These are phyloP conservation scores for Macropis europaea DNA, from an alignment of 2,888 invertebrate species.

Conservation along the genomic window DNA sequence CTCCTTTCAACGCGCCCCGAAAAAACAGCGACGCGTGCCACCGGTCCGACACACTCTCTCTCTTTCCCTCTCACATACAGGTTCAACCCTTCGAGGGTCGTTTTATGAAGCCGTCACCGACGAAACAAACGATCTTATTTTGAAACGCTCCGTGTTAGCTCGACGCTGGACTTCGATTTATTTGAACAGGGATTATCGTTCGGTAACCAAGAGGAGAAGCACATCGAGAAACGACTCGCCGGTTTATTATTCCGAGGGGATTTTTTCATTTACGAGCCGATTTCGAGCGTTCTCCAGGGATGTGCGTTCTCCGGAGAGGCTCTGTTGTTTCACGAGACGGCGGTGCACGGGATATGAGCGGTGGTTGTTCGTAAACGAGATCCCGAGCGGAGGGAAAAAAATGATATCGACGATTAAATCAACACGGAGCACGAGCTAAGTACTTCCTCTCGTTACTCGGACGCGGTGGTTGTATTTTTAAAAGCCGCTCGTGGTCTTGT, in stretches of 20 bases:
- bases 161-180: slow-evolving; percentile 17
- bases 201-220: too few species aligned
- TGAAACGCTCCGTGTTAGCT: background rate
- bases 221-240: too few species aligned
- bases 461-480: slow-evolving; percentile 19
- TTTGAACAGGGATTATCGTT: slow-evolving; percentile 41
- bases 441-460: slow-evolving; percentile 14
- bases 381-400: background rate
- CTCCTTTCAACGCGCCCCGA: slow-evolving; percentile 6
- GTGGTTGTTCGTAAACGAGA: background rate
- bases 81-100: slow-evolving; percentile 26
- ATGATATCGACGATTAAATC: slow-evolving; percentile 7
- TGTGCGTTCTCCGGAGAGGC: too few species aligned
- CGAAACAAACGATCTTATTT: slow-evolving; percentile 20
- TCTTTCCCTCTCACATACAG: too few species aligned
- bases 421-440: slow-evolving; percentile 6
- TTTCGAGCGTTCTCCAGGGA: too few species aligned
- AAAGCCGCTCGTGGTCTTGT: background rate
- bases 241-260: too few species aligned
- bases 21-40: slow-evolving; percentile 50
- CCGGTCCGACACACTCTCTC: background rate
- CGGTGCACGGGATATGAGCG: too few species aligned
- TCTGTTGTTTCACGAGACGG: slow-evolving; percentile 6
- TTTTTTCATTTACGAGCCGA: too few species aligned
- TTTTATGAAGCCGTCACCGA: background rate